A percentile compares a stretch with the other conserved stretches of the same genome.
phyloP scores from a whole-genome alignment of 2,113 vertebrate genomes.

The Apistogramma diplotaenia region DNA sequence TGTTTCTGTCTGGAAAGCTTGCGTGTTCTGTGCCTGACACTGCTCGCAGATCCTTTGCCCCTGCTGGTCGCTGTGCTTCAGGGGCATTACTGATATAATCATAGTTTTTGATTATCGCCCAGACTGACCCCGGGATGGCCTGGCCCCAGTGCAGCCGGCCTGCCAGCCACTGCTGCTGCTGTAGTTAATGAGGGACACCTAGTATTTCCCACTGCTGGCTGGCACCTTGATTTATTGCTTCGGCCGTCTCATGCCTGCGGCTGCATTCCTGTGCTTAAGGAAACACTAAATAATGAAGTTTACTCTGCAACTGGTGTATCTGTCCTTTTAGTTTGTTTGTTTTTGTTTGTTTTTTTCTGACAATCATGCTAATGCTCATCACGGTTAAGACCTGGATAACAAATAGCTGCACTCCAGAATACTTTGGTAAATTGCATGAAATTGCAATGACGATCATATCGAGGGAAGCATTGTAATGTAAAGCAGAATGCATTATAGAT shows the following conservation, averaged over 20 bases:
- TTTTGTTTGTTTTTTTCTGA: no score
- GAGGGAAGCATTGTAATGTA: not conserved
- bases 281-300: conserved; percentile 52
- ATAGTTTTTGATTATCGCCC: conserved; percentile 67
- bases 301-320: conserved; percentile 5
- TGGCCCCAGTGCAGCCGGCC: conserved; percentile 19
- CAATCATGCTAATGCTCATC: conserved; percentile 14
- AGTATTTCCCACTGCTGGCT: conserved; percentile 31
- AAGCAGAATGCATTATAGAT: not conserved
- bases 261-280: conserved; percentile 34
- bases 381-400: not conserved
- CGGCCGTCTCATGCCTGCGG: conserved; percentile 20
- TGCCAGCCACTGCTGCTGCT: conserved; percentile 20
- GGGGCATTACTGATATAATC: conserved; percentile 60
- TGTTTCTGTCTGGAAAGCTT: conserved; percentile 14
- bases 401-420: not conserved
- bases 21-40: not conserved
- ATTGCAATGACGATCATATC: not conserved
- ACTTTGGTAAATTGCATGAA: not conserved
- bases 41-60: conserved; percentile 1
- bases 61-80: conserved; percentile 26
- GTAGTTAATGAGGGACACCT: conserved; percentile 58
- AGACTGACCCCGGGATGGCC: conserved; percentile 44
- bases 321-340: not conserved
- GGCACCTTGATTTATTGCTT: conserved; percentile 55